phyloP scores from a whole-genome alignment of 2,888 invertebrate genomes.

The Coelopa pilipes region DNA sequence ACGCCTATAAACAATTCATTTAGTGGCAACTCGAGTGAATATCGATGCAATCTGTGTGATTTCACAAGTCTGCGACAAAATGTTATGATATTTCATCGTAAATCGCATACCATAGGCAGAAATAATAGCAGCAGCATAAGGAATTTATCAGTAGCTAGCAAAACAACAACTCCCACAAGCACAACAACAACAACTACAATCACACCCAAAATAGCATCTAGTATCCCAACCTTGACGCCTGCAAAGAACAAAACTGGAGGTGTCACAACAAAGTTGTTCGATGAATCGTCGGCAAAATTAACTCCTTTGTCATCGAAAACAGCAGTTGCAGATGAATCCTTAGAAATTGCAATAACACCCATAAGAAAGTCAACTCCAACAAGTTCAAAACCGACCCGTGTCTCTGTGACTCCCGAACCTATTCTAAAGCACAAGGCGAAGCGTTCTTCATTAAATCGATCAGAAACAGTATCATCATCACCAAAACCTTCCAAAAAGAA shows the following conservation, averaged over 20 bases:
- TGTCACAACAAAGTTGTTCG: not conserved
- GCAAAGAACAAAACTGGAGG: not conserved
- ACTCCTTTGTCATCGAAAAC: not conserved
- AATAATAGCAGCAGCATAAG: slow-evolving; percentile 28
- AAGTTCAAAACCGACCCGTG: not conserved
- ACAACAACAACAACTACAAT: not conserved
- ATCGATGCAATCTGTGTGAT: slow-evolving; percentile 73
- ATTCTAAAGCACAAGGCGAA: not conserved
- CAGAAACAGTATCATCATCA: slow-evolving; percentile 10
- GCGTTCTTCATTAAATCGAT: slow-evolving; percentile 30
- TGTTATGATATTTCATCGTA: slow-evolving; percentile 79
- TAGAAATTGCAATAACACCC: not conserved
- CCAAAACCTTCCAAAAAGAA: slow-evolving; percentile 28
- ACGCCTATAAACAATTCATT: slow-evolving; percentile 7
- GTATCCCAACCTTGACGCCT: too few species aligned
- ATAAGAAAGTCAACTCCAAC: not conserved
- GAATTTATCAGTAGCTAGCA: slow-evolving; percentile 9
- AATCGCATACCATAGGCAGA: slow-evolving; percentile 69
- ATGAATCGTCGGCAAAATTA: slow-evolving; percentile 1
- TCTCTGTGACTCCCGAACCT: not conserved
- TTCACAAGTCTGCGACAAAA: slow-evolving; percentile 78
- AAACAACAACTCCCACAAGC: not conserved
- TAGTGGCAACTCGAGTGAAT: slow-evolving; percentile 52
- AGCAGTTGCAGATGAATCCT: slow-evolving; percentile 1
- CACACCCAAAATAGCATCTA: not conserved